Evolutionary conservation across 2,113 vertebrate species (phyloP).

Genomic region (Cololabis saira): DNA sequence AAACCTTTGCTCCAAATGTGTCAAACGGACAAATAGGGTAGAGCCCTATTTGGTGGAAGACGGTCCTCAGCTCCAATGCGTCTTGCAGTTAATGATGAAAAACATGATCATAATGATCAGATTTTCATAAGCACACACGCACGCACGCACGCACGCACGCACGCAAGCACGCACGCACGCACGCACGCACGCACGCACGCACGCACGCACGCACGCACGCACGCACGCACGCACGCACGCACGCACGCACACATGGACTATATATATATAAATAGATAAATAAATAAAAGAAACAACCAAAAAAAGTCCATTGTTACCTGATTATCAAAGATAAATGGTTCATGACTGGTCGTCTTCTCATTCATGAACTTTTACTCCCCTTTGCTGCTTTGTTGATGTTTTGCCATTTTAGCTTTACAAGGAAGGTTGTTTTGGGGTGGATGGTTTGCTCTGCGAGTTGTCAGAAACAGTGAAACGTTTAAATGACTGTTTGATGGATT

Average conservation of each 20-base stretch:
- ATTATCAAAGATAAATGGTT: no score
- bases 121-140: not conserved
- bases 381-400: not conserved
- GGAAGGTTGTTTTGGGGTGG: not conserved
- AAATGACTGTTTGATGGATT: not conserved
- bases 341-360: not conserved
- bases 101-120: not conserved
- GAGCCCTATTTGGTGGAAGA: not conserved
- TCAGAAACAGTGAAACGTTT: slow-evolving; percentile 1
- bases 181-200: no score
- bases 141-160: no score
- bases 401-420: not conserved
- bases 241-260: no score
- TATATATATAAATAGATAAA: no score
- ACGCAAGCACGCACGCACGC: no score
- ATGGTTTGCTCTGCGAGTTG: not conserved
- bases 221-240: no score
- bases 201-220: no score
- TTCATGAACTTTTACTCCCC: not conserved
- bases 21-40: no score
- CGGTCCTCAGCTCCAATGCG: not conserved
- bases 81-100: not conserved
- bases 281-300: not conserved
- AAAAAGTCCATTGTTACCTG: no score
- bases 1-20: no score